Percentiles rank a stretch among this genome's conserved stretches.
Conservation (phyloP, 2,888 invertebrate species). For the Tipula vernalis region DNA sequence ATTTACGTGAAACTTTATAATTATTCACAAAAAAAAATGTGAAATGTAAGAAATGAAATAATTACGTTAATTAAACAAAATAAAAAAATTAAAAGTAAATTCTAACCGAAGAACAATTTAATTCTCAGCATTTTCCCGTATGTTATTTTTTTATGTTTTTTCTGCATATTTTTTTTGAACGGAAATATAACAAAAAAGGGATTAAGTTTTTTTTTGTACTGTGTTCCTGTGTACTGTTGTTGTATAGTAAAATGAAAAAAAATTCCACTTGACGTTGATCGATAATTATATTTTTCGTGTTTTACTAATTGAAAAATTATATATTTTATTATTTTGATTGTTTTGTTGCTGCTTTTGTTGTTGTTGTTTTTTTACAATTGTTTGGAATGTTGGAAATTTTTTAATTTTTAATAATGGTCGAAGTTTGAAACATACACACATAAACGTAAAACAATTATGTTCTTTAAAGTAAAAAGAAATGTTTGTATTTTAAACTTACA, state of each 20-base stretch:
- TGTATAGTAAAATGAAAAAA: neutral
- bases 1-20: neutral
- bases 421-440: neutral
- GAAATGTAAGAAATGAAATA: neutral
- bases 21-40: neutral
- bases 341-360: neutral
- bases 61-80: neutral
- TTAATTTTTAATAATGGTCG: neutral
- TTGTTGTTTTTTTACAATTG: neutral
- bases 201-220: neutral
- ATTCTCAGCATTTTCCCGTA: neutral
- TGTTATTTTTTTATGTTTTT: neutral
- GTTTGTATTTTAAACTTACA: too few species aligned
- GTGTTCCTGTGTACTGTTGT: neutral
- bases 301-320: slow-evolving; percentile 4
- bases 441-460: too few species aligned
- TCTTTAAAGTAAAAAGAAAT: too few species aligned
- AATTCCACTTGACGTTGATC: neutral
- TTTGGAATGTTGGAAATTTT: neutral
- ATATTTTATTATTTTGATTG: neutral
- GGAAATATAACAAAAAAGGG: neutral
- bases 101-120: neutral
- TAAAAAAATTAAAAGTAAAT: neutral
- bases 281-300: neutral
- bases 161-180: neutral